Evolutionary conservation across 2,113 vertebrate species (phyloP), one percentile per base, ranked within the genome.

Genomic region (Axis porcinus): DNA sequence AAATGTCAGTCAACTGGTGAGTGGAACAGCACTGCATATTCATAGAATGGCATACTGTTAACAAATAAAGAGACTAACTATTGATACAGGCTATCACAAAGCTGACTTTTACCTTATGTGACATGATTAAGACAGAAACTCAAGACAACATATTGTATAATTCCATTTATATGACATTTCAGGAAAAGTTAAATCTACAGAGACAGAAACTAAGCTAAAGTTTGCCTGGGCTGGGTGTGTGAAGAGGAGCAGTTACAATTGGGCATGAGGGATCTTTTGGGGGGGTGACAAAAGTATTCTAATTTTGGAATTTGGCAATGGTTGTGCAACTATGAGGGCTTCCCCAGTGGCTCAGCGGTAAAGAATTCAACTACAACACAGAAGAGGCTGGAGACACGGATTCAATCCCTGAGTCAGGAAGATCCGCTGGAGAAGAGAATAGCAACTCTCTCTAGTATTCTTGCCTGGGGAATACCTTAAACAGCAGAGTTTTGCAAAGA

Each of bases 221-320:
- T 2, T 14, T 21, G 15, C 27, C 28, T 91, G 28, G 5, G 1
- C 12, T 45, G 2, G 14, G 10, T 3, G 0, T 91, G 4, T 47
- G n/a, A 83, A 81, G 6, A 27, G 6, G 33, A 87, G 6, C 40
- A 45, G 58, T 2, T 45, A 1, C 3, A 81, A 23, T 30, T 14
- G 7, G 3, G 5, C 54, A 43, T 30, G 21, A 58, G 7, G 19
- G 3, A 60, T 83, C 5, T 78, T 43, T 70, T 19, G 13, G 19
- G 19, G 54, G 25, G 4, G 4, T 30, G 2, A 78, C 45, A 8
- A 36, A 50, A 64, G 16, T 67, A 2, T 52, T 54, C 36, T 54
- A 54, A 33, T 45, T 23, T 45, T 62, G 64, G 6, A 30, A 78
- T 86, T 43, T 28, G 7, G 10, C 3, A 10, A n/a, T 25, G 27